These are phyloP conservation scores for Boleophthalmus pectinirostris DNA, from an alignment of 2,113 vertebrate genomes.

Conservation along the genomic window DNA sequence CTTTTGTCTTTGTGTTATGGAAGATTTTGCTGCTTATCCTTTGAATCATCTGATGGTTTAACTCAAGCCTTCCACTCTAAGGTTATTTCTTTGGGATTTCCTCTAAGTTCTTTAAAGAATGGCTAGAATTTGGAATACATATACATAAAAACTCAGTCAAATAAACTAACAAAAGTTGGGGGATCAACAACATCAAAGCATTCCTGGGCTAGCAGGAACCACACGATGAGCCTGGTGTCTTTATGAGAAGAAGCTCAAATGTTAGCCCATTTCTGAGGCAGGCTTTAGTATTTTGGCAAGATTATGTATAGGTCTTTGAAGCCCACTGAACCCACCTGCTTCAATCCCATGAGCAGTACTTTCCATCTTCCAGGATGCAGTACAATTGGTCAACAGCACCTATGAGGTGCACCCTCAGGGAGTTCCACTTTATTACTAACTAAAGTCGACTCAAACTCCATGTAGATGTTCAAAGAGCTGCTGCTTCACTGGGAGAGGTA, in stretches of 20 bases:
- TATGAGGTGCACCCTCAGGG: slow-evolving; percentile 65
- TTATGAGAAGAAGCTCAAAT: slow-evolving; percentile 77
- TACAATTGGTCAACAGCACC: slow-evolving; percentile 70
- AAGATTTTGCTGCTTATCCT: slow-evolving; percentile 72
- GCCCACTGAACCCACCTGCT: slow-evolving; percentile 76
- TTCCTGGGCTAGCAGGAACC: slow-evolving; percentile 64
- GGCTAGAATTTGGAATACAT: slow-evolving; percentile 72
- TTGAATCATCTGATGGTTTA: slow-evolving; percentile 75
- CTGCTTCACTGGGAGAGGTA: not conserved
- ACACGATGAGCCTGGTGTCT: slow-evolving; percentile 71
- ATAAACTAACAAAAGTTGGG: slow-evolving; percentile 77
- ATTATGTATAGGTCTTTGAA: slow-evolving; percentile 79
- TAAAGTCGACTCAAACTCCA: slow-evolving; percentile 64
- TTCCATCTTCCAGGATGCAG: slow-evolving; percentile 57
- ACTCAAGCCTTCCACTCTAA: slow-evolving; percentile 70
- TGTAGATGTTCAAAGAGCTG: slow-evolving; percentile 62
- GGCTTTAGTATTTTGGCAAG: slow-evolving; percentile 72
- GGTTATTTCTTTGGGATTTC: slow-evolving; percentile 78
- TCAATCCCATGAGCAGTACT: slow-evolving; percentile 60
- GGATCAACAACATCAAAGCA: slow-evolving; percentile 77
- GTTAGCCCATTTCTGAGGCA: slow-evolving; percentile 73
- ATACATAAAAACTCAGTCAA: slow-evolving; percentile 77
- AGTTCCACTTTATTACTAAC: slow-evolving; percentile 69
- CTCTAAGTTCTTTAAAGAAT: slow-evolving; percentile 74
- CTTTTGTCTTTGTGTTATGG: slow-evolving; percentile 69